A percentile compares a stretch with the other conserved stretches of the same genome.
Conservation (phyloP, 2,888 invertebrate species). For the Automeris io region DNA sequence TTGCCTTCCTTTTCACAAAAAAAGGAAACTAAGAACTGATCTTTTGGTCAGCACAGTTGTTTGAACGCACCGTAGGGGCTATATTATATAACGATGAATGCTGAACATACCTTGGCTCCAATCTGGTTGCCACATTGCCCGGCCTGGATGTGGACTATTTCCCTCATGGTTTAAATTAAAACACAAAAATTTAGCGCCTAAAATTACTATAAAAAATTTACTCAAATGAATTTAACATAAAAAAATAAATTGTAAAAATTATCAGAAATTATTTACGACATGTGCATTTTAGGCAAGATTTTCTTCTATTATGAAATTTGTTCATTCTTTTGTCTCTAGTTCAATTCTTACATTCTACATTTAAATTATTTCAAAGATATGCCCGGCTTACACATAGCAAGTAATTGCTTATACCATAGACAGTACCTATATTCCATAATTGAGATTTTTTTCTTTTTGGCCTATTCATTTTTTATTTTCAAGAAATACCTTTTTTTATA, state of each 20-base stretch:
- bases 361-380: too few relatives aligned
- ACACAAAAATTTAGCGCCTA: constrained; percentile 49
- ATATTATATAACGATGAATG: too few relatives aligned
- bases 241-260: constrained; percentile 31
- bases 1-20: too few relatives aligned
- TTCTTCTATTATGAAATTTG: constrained; percentile 27
- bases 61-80: too few relatives aligned
- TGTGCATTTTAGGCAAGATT: constrained; percentile 48
- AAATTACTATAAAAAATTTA: constrained; percentile 31
- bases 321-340: constrained; percentile 31
- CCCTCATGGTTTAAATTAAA: constrained; percentile 78
- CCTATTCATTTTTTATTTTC: too few relatives aligned
- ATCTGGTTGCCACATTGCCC: constrained; percentile 80
- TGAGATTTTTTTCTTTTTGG: too few relatives aligned
- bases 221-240: constrained; percentile 35
- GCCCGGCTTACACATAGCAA: too few relatives aligned
- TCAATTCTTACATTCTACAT: constrained; percentile 18
- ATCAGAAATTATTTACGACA: constrained; percentile 21
- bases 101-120: constrained; percentile 85
- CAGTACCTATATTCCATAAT: too few relatives aligned
- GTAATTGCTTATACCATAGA: too few relatives aligned
- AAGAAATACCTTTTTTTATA: too few relatives aligned
- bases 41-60: too few relatives aligned
- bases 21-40: too few relatives aligned
- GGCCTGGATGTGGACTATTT: constrained; percentile 87